A percentile compares a stretch with the other conserved stretches of the same genome.
These are phyloP conservation scores for Noctilio leporinus DNA, from an alignment of 2,113 vertebrate genomes.

Conservation along the genomic window DNA sequence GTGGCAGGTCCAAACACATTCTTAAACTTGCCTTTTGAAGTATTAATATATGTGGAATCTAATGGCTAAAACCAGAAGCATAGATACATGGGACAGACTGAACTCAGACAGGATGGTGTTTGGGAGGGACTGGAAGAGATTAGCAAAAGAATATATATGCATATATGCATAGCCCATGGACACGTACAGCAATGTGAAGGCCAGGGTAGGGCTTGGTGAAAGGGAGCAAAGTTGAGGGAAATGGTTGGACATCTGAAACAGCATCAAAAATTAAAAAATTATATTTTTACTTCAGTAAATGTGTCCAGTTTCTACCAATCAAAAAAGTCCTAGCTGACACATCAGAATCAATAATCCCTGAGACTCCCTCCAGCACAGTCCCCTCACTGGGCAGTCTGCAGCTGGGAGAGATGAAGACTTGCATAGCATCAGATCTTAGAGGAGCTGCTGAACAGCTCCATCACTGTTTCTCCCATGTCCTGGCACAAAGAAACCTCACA, in stretches of 20 bases:
- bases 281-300: neutral
- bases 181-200: too few species aligned
- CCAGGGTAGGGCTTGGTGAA: too few species aligned
- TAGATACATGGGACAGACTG: too few species aligned
- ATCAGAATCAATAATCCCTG: neutral
- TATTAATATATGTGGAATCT: too few species aligned
- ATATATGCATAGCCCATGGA: too few species aligned
- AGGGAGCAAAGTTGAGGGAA: too few species aligned
- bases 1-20: neutral
- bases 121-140: too few species aligned
- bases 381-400: neutral
- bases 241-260: too few species aligned
- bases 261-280: too few species aligned
- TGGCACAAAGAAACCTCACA: neutral
- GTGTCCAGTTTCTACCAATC: neutral
- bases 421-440: neutral
- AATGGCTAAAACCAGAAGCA: too few species aligned
- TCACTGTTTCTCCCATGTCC: neutral
- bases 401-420: neutral
- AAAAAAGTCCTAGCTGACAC: neutral
- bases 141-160: too few species aligned
- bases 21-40: neutral
- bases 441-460: neutral
- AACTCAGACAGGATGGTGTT: too few species aligned
- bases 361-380: neutral